Evolutionary conservation across 1,140 invertebrate genomes (phyloP), one percentile per base, ranked within the genome.

Genomic region (Orius insidiosus): DNA sequence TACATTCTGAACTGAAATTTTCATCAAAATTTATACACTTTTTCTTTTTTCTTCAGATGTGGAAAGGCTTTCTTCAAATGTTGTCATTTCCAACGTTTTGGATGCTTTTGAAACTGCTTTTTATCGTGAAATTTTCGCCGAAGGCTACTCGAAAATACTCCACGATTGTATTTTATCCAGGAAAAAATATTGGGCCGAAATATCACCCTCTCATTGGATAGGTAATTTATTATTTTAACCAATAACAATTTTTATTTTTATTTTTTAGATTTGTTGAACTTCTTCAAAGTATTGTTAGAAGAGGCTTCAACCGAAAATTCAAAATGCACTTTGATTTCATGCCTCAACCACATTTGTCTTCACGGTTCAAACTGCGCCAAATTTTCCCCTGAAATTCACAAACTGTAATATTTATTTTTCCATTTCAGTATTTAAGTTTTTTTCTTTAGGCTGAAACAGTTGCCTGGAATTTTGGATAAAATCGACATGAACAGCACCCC

Each of bases 341-440:
- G 41, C 24, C 19, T 43, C 41, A 43, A 43, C 31, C 11, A 30
- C 18, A 43, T 43, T 11, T 43, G 41, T 43, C n/a, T 43, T 31
- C 41, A 43, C 19, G 24, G 41, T 32, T 43, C 41, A 11, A 24
- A 15, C n/a, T 30, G 24, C n/a, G 24, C 41, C 7, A 30, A 30
- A 31, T 43, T 43, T 16, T 30, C 16, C 11, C n/a, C 19, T 9
- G 2, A 43, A 5, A 18, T 43, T 9, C 10, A 11, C 10, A 43
- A 43, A 43, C 10, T 43, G 41, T 43, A 43, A 43, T 36, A 5
- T 36, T 36, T 4, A 36, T n/a, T 15, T 36, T n/a, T 36, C 4
- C 3, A 4, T 11, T 36, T 36, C n/a, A 33, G 32, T 33, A n/a
- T 33, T 6, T n/a, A 11, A 15, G 9, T 4, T n/a, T 36, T 3